These are phyloP conservation scores for Erebia palarica DNA, from an alignment of 2,888 invertebrate species.

Conservation along the genomic window DNA sequence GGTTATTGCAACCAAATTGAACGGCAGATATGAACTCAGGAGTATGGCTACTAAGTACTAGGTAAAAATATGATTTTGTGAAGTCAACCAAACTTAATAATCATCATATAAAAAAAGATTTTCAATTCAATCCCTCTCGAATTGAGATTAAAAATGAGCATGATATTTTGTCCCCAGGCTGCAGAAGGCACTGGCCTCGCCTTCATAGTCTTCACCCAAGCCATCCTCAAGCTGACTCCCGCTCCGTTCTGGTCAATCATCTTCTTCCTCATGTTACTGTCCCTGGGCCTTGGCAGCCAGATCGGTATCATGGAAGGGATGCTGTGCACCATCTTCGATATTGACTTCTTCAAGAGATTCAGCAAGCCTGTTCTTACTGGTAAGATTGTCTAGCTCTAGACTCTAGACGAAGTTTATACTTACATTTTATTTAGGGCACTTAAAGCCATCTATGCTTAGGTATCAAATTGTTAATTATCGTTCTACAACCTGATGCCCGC, in stretches of 20 bases:
- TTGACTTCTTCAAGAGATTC: conserved; percentile 94
- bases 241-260: conserved; percentile 98
- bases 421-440: neutral
- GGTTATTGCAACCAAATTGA: too few species aligned
- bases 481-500: too few species aligned
- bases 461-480: too few species aligned
- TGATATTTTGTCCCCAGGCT: conserved; percentile 82
- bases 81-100: too few species aligned
- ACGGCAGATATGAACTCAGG: too few species aligned
- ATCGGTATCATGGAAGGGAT: conserved; percentile 98
- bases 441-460: too few species aligned
- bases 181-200: conserved; percentile 98
- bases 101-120: too few species aligned
- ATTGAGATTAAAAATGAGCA: neutral
- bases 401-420: too few species aligned
- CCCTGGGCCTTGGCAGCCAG: conserved; percentile 96
- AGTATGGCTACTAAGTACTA: too few species aligned
- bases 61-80: too few species aligned
- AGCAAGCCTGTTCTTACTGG: conserved; percentile 95
- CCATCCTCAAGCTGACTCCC: conserved; percentile 95
- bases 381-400: conserved; percentile 50
- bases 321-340: conserved; percentile 96
- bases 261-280: conserved; percentile 97
- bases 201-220: conserved; percentile 98
- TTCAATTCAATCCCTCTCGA: too few species aligned